A percentile compares a stretch with the other conserved stretches of the same genome.
phyloP scores from a whole-genome alignment of 2,113 vertebrate genomes.

The Pelodiscus sinensis region DNA sequence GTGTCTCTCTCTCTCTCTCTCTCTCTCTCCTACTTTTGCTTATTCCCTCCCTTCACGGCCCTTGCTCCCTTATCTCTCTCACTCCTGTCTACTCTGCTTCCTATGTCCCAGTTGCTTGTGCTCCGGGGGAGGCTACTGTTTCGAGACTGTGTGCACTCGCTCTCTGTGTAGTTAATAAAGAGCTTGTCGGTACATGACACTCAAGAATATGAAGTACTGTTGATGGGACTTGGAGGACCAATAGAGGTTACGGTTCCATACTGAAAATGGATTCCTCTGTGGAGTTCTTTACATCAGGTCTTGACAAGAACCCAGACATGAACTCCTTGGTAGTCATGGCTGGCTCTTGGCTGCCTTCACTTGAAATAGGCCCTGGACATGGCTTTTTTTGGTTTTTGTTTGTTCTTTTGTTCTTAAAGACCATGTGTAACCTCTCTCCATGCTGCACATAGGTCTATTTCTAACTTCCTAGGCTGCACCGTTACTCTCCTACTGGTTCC shows the following conservation, averaged over 20 bases:
- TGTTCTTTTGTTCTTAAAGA: neutral
- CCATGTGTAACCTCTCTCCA: fast-evolving
- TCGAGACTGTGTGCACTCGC: neutral
- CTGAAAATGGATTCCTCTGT: neutral
- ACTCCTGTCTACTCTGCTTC: neutral
- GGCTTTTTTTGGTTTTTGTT: neutral
- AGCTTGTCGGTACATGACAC: neutral
- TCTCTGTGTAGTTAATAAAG: neutral
- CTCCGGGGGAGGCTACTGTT: neutral
- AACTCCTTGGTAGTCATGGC: neutral
- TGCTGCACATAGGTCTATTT: neutral
- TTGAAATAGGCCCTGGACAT: neutral
- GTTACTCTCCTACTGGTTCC: neutral
- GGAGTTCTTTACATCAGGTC: neutral
- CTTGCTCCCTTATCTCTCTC: neutral
- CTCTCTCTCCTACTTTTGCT: neutral
- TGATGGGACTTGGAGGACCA: neutral
- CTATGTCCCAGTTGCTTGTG: neutral
- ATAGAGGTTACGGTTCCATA: neutral
- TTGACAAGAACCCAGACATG: neutral
- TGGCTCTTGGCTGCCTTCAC: neutral
- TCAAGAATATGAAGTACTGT: neutral
- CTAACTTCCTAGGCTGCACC: neutral
- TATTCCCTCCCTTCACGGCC: neutral
- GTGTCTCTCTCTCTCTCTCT: too few species aligned